These are phyloP conservation scores for Balanococcus diminutus DNA, from an alignment of 2,888 invertebrate species.

Conservation along the genomic window DNA sequence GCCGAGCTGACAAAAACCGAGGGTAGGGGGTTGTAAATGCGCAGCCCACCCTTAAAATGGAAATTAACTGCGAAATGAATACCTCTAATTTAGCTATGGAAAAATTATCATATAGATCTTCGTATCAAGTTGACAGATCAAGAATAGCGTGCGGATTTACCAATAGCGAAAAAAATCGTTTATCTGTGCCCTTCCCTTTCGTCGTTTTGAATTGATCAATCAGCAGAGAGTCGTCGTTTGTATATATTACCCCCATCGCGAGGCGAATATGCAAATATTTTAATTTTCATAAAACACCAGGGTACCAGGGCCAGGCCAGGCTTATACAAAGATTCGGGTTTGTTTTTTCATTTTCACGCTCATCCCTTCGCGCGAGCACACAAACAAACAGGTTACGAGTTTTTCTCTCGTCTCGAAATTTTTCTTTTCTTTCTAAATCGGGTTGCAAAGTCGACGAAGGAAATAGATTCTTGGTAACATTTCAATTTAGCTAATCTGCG, in stretches of 20 bases:
- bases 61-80: slow-evolving; percentile 22
- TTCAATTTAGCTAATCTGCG: not conserved
- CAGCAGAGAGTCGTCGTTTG: not conserved
- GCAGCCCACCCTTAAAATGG: not conserved
- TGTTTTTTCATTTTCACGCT: not conserved
- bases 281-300: not conserved
- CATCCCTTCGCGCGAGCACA: not conserved
- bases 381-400: not conserved
- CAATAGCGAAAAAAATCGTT: not conserved
- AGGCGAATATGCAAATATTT: not conserved
- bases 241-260: not conserved
- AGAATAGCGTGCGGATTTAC: not conserved
- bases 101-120: slow-evolving; percentile 31
- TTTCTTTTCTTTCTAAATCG: not conserved
- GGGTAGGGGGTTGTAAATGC: not conserved
- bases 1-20: not conserved
- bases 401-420: not conserved
- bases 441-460: not conserved
- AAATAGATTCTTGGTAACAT: not conserved
- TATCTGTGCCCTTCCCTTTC: not conserved
- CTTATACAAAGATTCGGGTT: not conserved
- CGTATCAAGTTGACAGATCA: slow-evolving; percentile 20
- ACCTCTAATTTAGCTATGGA: slow-evolving; percentile 7
- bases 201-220: not conserved
- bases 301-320: not conserved